Percentiles rank a stretch among this genome's conserved stretches.
phyloP scores from a whole-genome alignment of 1,140 invertebrate genomes.

The Dreissena polymorpha region DNA sequence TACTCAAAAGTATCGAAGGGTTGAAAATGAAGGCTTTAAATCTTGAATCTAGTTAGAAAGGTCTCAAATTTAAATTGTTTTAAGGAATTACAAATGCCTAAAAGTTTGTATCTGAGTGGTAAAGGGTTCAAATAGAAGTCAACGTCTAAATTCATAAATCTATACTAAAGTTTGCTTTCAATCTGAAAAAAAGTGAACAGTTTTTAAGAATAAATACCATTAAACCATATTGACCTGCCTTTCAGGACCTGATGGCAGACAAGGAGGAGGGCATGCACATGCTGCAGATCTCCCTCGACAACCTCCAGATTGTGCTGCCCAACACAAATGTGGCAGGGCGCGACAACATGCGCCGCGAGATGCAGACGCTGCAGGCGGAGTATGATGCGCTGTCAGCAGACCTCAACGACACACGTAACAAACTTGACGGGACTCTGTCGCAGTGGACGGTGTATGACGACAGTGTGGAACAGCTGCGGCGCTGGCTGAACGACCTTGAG shows the following conservation, averaged over 20 bases:
- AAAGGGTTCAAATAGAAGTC: no score
- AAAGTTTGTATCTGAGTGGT: no score
- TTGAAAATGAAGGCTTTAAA: no score
- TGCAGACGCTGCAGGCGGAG: slow-evolving; percentile 92
- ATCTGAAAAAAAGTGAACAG: no score
- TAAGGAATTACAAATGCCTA: no score
- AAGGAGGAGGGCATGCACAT: slow-evolving; percentile 93
- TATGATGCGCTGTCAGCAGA: slow-evolving; percentile 93
- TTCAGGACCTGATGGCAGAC: slow-evolving; percentile 71
- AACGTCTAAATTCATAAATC: no score
- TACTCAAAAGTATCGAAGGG: no score
- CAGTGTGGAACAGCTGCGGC: slow-evolving; percentile 89
- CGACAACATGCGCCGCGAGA: slow-evolving; percentile 89
- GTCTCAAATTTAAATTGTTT: no score
- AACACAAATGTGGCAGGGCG: slow-evolving; percentile 95
- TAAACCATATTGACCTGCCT: no score
- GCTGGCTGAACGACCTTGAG: slow-evolving; percentile 95
- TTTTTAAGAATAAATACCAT: no score
- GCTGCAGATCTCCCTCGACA: slow-evolving; percentile 91
- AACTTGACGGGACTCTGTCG: slow-evolving; percentile 85
- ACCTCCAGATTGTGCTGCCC: slow-evolving; percentile 94
- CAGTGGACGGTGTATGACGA: slow-evolving; percentile 78
- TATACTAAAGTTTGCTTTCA: no score
- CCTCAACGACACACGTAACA: slow-evolving; percentile 96
- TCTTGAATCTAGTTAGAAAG: no score